Percentiles rank a stretch among this genome's conserved stretches.
phyloP scores from a whole-genome alignment of 2,113 vertebrate species.

The Poicephalus meyeri region DNA sequence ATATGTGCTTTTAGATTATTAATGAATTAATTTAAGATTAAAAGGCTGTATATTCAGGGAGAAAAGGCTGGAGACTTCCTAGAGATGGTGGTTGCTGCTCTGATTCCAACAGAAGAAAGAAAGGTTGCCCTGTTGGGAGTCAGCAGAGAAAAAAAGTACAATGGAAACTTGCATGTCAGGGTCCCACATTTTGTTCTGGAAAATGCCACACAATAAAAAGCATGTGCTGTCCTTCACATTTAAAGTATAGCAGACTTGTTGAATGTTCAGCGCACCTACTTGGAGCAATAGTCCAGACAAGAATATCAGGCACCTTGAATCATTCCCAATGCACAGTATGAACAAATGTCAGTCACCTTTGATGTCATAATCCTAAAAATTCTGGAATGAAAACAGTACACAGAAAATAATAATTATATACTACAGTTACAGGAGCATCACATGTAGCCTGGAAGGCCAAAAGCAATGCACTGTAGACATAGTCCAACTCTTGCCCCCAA shows the following conservation, averaged over 20 bases:
- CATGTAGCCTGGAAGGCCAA: not conserved
- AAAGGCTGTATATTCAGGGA: not conserved
- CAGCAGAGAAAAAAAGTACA: not conserved
- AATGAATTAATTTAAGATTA: not conserved
- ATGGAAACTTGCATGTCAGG: accelerated
- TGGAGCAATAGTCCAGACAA: not conserved
- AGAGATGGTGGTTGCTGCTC: not conserved
- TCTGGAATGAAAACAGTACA: not conserved
- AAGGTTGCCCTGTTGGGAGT: not conserved
- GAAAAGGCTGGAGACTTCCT: not conserved
- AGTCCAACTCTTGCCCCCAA: not conserved
- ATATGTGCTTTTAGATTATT: not conserved
- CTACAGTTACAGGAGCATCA: not conserved
- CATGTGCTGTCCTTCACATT: not conserved
- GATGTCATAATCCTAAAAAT: not conserved
- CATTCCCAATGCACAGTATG: not conserved
- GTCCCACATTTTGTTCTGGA: not conserved
- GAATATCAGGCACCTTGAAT: not conserved
- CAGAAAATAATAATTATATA: not conserved
- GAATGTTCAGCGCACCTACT: not conserved
- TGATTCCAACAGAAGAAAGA: not conserved
- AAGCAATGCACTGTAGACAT: not conserved
- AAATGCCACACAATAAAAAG: not conserved
- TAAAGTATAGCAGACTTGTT: not conserved
- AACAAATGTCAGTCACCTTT: not conserved